Evolutionary conservation across 2,888 invertebrate genomes (phyloP).

Genomic region (Cephus pulcher): DNA sequence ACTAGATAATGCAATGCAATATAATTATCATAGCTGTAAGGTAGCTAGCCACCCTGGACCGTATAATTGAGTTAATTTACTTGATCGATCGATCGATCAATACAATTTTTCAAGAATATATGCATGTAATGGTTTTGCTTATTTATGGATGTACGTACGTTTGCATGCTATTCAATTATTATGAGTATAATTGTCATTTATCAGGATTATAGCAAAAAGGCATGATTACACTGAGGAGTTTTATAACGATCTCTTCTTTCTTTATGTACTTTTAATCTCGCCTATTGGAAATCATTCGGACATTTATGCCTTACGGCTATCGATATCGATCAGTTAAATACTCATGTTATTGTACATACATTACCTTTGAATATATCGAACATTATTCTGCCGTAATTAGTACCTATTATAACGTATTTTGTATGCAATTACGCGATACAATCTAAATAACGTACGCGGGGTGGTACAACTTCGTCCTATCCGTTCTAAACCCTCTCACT

Average conservation of each 20-base stretch:
- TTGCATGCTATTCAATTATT: conserved; percentile 28
- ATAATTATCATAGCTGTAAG: not conserved
- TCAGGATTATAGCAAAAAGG: conserved; percentile 29
- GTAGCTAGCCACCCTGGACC: not conserved
- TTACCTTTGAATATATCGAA: conserved; percentile 51
- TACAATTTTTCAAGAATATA: conserved; percentile 24
- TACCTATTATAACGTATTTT: conserved; percentile 27
- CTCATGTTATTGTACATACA: conserved; percentile 23
- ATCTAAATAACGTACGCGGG: not conserved
- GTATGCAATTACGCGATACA: not conserved
- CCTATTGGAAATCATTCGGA: not conserved
- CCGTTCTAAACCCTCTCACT: not conserved
- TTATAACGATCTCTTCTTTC: conserved; percentile 15
- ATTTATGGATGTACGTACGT: conserved; percentile 20
- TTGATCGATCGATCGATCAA: conserved; percentile 3
- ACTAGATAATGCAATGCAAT: conserved; percentile 29
- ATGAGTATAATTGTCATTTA: conserved; percentile 35
- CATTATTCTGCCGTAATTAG: conserved; percentile 46
- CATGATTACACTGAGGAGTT: conserved; percentile 38
- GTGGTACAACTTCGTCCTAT: not conserved
- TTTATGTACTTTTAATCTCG: not conserved
- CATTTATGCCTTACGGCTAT: conserved; percentile 9
- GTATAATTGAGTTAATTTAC: not conserved
- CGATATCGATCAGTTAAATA: conserved; percentile 38
- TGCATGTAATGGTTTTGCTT: conserved; percentile 17